These are phyloP conservation scores for Dendroctonus ponderosae DNA, from an alignment of 1,140 invertebrate species.

Conservation along the genomic window DNA sequence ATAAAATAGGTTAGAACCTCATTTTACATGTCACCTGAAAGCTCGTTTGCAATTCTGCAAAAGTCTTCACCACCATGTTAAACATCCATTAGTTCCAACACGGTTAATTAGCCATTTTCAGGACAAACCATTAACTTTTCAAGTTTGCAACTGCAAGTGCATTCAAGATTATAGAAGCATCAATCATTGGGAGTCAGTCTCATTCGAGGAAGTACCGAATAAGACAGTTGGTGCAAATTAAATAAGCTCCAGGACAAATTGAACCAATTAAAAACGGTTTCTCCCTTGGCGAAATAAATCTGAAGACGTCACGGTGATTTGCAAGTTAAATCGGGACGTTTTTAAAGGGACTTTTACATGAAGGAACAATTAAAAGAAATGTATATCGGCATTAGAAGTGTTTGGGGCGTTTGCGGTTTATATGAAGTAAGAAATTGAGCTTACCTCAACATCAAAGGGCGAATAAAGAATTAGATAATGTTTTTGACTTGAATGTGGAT, in stretches of 20 bases:
- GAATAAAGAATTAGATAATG: neutral
- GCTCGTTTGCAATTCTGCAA: too few relatives aligned
- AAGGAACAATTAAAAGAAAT: conserved; percentile 26
- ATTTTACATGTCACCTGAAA: too few relatives aligned
- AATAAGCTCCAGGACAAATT: neutral
- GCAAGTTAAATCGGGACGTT: conserved; percentile 11
- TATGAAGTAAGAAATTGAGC: neutral
- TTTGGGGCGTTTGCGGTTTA: conserved; percentile 8
- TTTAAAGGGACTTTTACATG: conserved; percentile 16
- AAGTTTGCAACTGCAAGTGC: neutral
- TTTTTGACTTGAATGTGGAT: neutral
- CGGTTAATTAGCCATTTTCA: too few relatives aligned
- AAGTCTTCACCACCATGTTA: too few relatives aligned
- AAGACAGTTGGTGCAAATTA: neutral
- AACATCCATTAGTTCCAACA: too few relatives aligned
- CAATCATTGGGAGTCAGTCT: neutral
- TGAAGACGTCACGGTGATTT: conserved; percentile 11
- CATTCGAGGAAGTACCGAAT: neutral
- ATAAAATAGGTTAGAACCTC: too few relatives aligned
- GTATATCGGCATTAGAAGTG: conserved; percentile 10
- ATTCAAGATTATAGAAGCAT: neutral
- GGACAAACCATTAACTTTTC: neutral
- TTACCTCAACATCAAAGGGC: neutral
- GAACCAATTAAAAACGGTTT: neutral
- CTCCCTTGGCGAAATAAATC: conserved; percentile 3